Conservation (phyloP, 2,888 invertebrate species). For the Troides aeacus region DNA sequence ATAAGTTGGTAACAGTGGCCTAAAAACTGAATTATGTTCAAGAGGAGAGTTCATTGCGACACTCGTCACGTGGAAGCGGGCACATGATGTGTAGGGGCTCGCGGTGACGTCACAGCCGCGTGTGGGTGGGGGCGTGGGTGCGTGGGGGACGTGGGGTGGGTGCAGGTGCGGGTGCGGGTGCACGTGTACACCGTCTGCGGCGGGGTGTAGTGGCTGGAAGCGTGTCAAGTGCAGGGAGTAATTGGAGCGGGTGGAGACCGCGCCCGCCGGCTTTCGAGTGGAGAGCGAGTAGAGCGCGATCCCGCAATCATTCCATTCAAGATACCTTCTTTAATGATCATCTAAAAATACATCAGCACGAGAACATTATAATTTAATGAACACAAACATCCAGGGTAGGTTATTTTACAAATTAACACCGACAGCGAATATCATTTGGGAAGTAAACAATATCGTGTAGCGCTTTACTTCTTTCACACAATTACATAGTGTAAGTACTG, state of each 20-base stretch:
- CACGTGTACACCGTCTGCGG: constrained; percentile 18
- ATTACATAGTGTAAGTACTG: too few species aligned
- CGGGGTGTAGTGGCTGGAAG: constrained; percentile 32
- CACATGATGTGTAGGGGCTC: too few species aligned
- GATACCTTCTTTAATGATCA: constrained; percentile 6
- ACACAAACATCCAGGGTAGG: too few species aligned
- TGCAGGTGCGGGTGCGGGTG: too few species aligned
- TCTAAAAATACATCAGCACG: background rate
- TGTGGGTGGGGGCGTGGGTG: too few species aligned
- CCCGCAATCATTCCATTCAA: background rate
- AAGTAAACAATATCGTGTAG: too few species aligned
- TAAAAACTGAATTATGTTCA: too few species aligned
- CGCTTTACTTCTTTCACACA: too few species aligned
- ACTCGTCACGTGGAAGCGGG: constrained; percentile 8
- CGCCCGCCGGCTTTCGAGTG: constrained; percentile 28
- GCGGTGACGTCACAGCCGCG: background rate
- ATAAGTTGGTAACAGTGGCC: too few species aligned
- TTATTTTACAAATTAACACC: too few species aligned
- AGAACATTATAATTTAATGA: background rate
- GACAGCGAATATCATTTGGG: too few species aligned
- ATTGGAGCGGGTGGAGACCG: constrained; percentile 36
- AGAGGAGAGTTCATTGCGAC: background rate
- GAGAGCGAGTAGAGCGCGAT: background rate
- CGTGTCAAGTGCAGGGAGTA: constrained; percentile 40
- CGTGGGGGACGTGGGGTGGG: too few species aligned